phyloP scores from a whole-genome alignment of 2,888 invertebrate species.

The Plebejus anna region DNA sequence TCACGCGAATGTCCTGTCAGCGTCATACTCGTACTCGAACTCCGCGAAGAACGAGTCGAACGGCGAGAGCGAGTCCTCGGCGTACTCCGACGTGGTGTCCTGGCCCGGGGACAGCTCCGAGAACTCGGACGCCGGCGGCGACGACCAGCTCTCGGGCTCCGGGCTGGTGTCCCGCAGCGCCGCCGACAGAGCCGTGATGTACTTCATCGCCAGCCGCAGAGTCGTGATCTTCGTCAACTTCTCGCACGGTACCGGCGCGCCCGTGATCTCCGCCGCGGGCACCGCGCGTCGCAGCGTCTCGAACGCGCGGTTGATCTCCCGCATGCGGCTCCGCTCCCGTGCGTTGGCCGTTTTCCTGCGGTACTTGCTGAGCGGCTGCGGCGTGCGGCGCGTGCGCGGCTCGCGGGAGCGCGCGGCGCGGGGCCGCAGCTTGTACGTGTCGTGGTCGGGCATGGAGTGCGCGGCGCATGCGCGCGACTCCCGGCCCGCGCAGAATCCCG shows the following conservation, averaged over 20 bases:
- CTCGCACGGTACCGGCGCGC: conserved; percentile 81
- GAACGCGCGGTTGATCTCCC: conserved; percentile 94
- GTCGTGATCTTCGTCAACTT: conserved; percentile 95
- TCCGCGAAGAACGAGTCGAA: conserved; percentile 79
- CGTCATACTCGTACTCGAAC: conserved; percentile 72
- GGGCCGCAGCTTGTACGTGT: conserved; percentile 78
- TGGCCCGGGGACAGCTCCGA: conserved; percentile 75
- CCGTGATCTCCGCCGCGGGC: conserved; percentile 81
- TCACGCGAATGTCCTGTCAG: conserved; percentile 74
- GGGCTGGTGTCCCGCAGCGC: conserved; percentile 76
- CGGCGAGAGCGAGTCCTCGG: conserved; percentile 79
- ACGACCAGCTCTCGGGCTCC: conserved; percentile 66
- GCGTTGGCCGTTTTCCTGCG: conserved; percentile 94
- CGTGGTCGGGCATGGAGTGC: conserved; percentile 77
- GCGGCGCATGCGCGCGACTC: conserved; percentile 60
- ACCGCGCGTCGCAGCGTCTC: conserved; percentile 89
- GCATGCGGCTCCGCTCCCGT: conserved; percentile 91
- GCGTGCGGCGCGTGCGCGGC: conserved; percentile 80
- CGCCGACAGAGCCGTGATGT: conserved; percentile 87
- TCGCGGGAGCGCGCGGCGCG: conserved; percentile 72
- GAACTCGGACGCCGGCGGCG: conserved; percentile 74
- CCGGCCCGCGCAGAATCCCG: conserved; percentile 57
- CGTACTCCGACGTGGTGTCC: conserved; percentile 72
- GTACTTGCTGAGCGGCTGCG: conserved; percentile 92
- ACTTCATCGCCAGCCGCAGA: conserved; percentile 91